Evolutionary conservation across 2,888 invertebrate genomes (phyloP).

Genomic region (Stenodera caucasica): DNA sequence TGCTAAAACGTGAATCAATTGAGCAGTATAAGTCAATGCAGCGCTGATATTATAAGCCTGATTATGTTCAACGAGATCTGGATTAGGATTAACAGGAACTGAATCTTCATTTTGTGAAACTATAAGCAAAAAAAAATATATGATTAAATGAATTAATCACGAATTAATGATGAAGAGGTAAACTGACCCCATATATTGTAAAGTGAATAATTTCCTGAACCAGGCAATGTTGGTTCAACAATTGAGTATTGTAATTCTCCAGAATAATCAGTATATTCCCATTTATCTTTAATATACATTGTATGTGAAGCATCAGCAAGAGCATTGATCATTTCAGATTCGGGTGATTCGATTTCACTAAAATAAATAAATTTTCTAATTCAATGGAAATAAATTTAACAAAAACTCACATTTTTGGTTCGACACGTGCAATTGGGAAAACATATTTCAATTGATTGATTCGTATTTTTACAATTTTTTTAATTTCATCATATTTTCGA

Average conservation of each 20-base stretch:
- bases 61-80: slow-evolving; percentile 64
- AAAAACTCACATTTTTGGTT: slow-evolving; percentile 58
- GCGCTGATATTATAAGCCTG: slow-evolving; percentile 75
- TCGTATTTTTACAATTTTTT: slow-evolving; percentile 60
- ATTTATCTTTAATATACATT: slow-evolving; percentile 76
- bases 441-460: slow-evolving; percentile 68
- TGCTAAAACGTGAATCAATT: slow-evolving; percentile 79
- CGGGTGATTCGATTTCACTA: slow-evolving; percentile 44
- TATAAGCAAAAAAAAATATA: slow-evolving; percentile 36
- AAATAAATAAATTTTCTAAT: not conserved
- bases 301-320: slow-evolving; percentile 75
- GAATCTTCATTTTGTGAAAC: slow-evolving; percentile 62
- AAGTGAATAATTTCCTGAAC: slow-evolving; percentile 80
- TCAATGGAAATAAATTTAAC: not conserved
- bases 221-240: slow-evolving; percentile 81
- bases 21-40: slow-evolving; percentile 83
- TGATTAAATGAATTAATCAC: no score
- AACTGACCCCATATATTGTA: slow-evolving; percentile 75
- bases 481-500: slow-evolving; percentile 60
- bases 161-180: no score
- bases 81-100: slow-evolving; percentile 56
- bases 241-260: slow-evolving; percentile 74
- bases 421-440: slow-evolving; percentile 66
- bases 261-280: slow-evolving; percentile 74
- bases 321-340: slow-evolving; percentile 49